phyloP scores from a whole-genome alignment of 2,888 invertebrate genomes.

The Neria commutata region DNA sequence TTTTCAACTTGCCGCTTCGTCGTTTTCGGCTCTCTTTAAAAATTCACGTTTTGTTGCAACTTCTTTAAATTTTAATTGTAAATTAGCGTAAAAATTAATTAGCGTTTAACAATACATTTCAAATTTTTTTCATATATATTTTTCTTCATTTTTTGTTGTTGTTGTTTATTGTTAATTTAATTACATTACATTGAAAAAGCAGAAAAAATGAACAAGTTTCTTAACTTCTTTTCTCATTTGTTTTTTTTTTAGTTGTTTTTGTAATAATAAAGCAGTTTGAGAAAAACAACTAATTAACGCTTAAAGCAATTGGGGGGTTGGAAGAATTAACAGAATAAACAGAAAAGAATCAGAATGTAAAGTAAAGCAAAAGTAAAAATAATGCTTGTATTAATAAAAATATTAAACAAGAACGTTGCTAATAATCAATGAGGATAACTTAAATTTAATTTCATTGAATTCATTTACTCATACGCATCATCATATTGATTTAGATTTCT shows the following conservation, averaged over 20 bases:
- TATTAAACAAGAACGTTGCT: too few species aligned
- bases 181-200: neutral
- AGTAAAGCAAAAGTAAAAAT: slow-evolving; percentile 5
- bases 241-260: neutral
- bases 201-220: neutral
- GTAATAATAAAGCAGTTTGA: slow-evolving; percentile 6
- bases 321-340: too few species aligned
- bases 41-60: too few species aligned
- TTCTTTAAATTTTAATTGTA: too few species aligned
- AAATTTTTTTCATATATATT: neutral
- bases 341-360: too few species aligned
- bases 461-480: neutral
- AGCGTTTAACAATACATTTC: too few species aligned
- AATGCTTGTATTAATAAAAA: neutral
- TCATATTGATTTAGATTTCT: too few species aligned
- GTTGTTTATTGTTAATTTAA: neutral
- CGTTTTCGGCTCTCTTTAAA: too few species aligned
- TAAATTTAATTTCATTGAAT: neutral
- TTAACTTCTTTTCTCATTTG: neutral
- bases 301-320: slow-evolving; percentile 54
- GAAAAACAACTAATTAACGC: slow-evolving; percentile 49
- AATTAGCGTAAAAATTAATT: too few species aligned
- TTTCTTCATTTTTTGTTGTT: neutral
- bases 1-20: too few species aligned
- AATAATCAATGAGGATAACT: neutral